Evolutionary conservation across 1,140 invertebrate genomes (phyloP), one percentile per base, ranked within the genome.

Genomic region (Drosophila guanche): DNA sequence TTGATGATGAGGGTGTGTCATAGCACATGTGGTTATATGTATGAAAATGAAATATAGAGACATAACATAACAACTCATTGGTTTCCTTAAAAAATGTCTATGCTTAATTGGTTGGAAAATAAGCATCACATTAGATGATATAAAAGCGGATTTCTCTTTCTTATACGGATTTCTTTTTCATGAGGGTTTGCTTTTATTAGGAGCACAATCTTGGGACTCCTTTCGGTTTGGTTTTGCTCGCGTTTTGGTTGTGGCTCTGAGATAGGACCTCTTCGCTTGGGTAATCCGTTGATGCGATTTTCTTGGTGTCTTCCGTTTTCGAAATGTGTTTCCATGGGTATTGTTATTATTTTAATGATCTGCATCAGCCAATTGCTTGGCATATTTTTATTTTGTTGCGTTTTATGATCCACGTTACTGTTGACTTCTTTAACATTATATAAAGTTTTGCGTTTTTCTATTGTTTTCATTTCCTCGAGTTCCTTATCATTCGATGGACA

Each of bases 361-460:
- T 57, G 47, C 57, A 85, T 50, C 2, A 86, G 29, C 68, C 74
- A 68, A 22, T 58, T 59, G 5, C 48, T 23, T 0, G 71, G 42
- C n/a, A 51, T 53, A 0, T 48, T 51, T 5, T 54, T 48, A 6
- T 50, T 53, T 5, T 12, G 2, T 12, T 10, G 22, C 0, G n/a
- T n/a, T 6, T 23, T 37, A 8, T 45, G 6, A 1, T 16, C 20
- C 0, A 12, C 8, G 2, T 29, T 42, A 10, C 4, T 40, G 5
- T 43, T 27, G 3, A 16, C 14, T 4, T 74, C 41, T 2, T 47
- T 8, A 6, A 60, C 42, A n/a, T 77, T 53, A 6, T 81, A 68
- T 27, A 57, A 37, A n/a, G 45, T 51, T 22, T 53, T 62, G 0
- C 53, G 63, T 7, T 65, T 59, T 29, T 62, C 42, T n/a, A 16